Evolutionary conservation across 2,797 vertebrate genomes (phyloP).

Genomic region (Limnodromus scolopaceus): DNA sequence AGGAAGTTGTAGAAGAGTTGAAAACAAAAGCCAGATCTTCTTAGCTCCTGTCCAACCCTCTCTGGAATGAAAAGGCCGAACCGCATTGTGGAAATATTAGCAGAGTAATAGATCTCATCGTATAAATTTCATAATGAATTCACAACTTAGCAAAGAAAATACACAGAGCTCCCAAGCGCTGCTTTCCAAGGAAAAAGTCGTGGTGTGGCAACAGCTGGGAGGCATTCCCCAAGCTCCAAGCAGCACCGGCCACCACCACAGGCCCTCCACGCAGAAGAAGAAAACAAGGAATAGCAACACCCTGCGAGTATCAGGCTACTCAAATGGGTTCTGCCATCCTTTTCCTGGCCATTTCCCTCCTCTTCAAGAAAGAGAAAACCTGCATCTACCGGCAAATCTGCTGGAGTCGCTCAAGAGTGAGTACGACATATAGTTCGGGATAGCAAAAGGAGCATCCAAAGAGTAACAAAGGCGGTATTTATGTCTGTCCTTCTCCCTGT

Average conservation of each 20-base stretch:
- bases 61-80: slow-evolving; percentile 62
- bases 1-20: slow-evolving; percentile 71
- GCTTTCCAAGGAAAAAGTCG: slow-evolving; percentile 12
- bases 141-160: slow-evolving; percentile 31
- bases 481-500: slow-evolving; percentile 11
- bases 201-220: neutral
- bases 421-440: neutral
- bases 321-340: neutral
- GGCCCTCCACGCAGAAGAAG: neutral
- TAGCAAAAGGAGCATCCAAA: slow-evolving; percentile 59
- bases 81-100: slow-evolving; percentile 29
- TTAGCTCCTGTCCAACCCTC: slow-evolving; percentile 44
- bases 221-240: slow-evolving; percentile 13
- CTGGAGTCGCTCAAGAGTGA: neutral
- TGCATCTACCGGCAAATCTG: neutral
- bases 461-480: slow-evolving; percentile 27
- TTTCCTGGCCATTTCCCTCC: neutral
- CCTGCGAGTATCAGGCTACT: neutral
- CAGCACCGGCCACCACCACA: neutral
- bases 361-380: neutral
- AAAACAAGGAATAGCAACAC: slow-evolving; percentile 17
- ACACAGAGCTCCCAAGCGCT: neutral
- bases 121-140: slow-evolving; percentile 48
- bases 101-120: slow-evolving; percentile 11
- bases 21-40: slow-evolving; percentile 73